A percentile compares a stretch with the other conserved stretches of the same genome.
Conservation (phyloP, 1,140 invertebrate species). For the Bombus waltoni region DNA sequence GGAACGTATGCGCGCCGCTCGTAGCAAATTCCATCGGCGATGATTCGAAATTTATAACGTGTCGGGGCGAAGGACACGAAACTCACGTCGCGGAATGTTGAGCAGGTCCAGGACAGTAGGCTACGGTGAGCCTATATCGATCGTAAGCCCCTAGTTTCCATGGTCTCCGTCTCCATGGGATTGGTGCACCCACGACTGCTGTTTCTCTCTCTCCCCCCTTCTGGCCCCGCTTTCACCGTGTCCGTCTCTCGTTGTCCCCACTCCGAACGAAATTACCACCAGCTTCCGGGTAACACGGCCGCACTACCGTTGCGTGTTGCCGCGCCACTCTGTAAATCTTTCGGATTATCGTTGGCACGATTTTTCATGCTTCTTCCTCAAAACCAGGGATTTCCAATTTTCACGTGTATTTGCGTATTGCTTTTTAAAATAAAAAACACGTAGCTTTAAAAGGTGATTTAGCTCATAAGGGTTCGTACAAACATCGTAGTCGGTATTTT, state of each 20-base stretch:
- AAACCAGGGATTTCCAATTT: neutral
- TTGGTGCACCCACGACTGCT: slow-evolving; percentile 32
- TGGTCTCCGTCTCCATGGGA: slow-evolving; percentile 58
- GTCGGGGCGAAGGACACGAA: neutral
- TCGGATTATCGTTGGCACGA: slow-evolving; percentile 5
- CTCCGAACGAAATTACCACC: slow-evolving; percentile 25
- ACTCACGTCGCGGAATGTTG: slow-evolving; percentile 38
- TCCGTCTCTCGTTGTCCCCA: slow-evolving; percentile 5
- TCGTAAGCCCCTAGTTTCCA: slow-evolving; percentile 52
- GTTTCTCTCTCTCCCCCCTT: neutral
- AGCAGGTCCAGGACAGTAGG: slow-evolving; percentile 54
- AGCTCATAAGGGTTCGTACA: too few relatives aligned
- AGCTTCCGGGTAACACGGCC: slow-evolving; percentile 31
- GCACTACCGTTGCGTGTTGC: neutral
- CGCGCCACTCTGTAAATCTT: slow-evolving; percentile 21
- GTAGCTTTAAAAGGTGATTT: too few relatives aligned
- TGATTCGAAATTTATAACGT: slow-evolving; percentile 27
- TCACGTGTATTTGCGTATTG: neutral
- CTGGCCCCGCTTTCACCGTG: neutral
- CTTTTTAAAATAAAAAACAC: too few relatives aligned
- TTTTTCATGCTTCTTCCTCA: neutral
- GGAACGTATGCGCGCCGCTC: neutral
- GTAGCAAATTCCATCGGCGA: neutral
- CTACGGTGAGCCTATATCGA: slow-evolving; percentile 49
- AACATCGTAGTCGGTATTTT: neutral